Evolutionary conservation across 2,888 invertebrate genomes (phyloP).

Genomic region (Campaea margaritaria): DNA sequence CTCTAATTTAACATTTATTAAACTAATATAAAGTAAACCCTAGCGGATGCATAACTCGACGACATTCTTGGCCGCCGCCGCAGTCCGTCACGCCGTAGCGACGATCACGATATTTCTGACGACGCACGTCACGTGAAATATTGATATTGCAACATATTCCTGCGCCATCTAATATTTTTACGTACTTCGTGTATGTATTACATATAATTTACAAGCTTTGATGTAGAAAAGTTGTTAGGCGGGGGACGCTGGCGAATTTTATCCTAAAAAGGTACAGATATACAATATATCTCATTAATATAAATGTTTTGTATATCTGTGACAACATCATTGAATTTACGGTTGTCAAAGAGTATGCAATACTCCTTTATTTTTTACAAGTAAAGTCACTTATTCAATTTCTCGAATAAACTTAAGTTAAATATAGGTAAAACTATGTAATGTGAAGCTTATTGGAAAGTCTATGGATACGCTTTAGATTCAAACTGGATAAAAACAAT

Average conservation of each 20-base stretch:
- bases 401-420: too few species aligned
- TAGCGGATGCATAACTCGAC: constrained; percentile 60
- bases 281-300: too few species aligned
- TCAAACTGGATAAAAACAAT: too few species aligned
- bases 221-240: constrained; percentile 22
- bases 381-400: too few species aligned
- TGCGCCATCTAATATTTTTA: constrained; percentile 21
- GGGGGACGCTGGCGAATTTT: constrained; percentile 10
- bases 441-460: too few species aligned
- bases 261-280: background rate
- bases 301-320: too few species aligned
- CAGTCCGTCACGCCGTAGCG: constrained; percentile 50
- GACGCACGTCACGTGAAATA: constrained; percentile 43
- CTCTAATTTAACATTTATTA: background rate
- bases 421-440: too few species aligned
- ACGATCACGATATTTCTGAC: constrained; percentile 63
- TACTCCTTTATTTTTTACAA: too few species aligned
- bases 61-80: constrained; percentile 68
- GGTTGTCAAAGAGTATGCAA: too few species aligned
- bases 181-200: background rate
- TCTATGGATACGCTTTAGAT: too few species aligned
- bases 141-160: constrained; percentile 47
- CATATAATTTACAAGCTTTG: constrained; percentile 22
- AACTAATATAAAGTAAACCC: constrained; percentile 25
- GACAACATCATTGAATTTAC: too few species aligned